Evolutionary conservation across 2,113 vertebrate species (phyloP).

Genomic region (Sigmodon hispidus): DNA sequence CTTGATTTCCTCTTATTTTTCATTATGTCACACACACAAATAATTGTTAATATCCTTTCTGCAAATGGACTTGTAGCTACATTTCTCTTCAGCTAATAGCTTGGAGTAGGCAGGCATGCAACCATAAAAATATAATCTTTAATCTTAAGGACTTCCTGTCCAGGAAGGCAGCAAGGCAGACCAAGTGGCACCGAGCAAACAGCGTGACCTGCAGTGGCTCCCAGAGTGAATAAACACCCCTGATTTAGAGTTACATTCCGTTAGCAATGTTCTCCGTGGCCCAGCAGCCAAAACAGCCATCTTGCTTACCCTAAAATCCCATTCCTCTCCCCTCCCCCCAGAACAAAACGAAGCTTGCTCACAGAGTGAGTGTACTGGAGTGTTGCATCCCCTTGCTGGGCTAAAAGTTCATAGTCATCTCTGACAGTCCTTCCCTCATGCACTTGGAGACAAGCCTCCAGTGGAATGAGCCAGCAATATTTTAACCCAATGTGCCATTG

Average conservation of each 20-base stretch:
- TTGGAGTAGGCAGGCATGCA: conserved; percentile 74
- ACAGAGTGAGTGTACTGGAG: background rate
- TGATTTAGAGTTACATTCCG: conserved; percentile 81
- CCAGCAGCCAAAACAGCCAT: conserved; percentile 73
- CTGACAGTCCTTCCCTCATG: background rate
- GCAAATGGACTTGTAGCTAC: conserved; percentile 74
- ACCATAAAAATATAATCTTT: conserved; percentile 86
- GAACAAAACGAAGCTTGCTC: conserved; percentile 68
- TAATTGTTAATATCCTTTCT: conserved; percentile 80
- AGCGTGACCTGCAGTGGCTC: conserved; percentile 80
- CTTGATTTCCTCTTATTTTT: conserved; percentile 82
- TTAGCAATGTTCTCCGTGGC: conserved; percentile 49
- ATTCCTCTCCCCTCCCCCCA: conserved; percentile 63
- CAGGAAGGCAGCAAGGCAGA: conserved; percentile 85
- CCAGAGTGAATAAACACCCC: conserved; percentile 83
- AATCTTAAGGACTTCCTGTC: conserved; percentile 89
- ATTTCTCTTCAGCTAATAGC: conserved; percentile 81
- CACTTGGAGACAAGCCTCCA: background rate
- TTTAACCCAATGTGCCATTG: conserved; percentile 28
- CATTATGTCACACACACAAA: conserved; percentile 70
- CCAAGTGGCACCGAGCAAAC: conserved; percentile 83
- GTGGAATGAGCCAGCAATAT: rapidly evolving
- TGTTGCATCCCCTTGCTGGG: conserved; percentile 54
- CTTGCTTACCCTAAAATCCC: conserved; percentile 69
- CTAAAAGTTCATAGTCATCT: conserved; percentile 64